phyloP scores from a whole-genome alignment of 2,888 invertebrate species.

The Stenchaetothrips biformis region DNA sequence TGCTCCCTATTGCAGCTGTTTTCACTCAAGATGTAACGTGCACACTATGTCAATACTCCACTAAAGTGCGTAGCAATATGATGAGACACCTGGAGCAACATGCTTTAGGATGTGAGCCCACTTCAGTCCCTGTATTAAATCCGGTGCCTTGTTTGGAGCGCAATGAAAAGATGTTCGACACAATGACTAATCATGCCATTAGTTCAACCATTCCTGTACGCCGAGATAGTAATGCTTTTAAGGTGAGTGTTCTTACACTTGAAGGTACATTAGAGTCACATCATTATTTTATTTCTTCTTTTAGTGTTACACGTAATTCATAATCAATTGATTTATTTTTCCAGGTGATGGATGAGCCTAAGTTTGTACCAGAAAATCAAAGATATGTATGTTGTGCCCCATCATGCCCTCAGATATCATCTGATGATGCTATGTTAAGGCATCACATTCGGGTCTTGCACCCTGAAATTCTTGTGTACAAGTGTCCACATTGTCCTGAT shows the following conservation, averaged over 20 bases:
- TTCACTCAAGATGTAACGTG: constrained; percentile 59
- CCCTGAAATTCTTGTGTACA: constrained; percentile 54
- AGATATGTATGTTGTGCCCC: constrained; percentile 68
- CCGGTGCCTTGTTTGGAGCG: constrained; percentile 74
- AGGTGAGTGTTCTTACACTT: background rate
- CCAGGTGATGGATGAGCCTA: constrained; percentile 43
- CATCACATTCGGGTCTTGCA: constrained; percentile 70
- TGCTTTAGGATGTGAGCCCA: constrained; percentile 40
- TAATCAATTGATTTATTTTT: background rate
- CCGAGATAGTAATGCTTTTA: constrained; percentile 29
- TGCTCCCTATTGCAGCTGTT: constrained; percentile 61
- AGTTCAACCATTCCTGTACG: constrained; percentile 51
- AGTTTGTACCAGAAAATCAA: constrained; percentile 51
- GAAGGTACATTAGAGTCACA: background rate
- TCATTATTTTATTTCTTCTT: too few species aligned
- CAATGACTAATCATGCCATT: constrained; percentile 78
- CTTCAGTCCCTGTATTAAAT: constrained; percentile 59
- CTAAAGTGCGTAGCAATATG: constrained; percentile 67
- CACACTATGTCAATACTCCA: constrained; percentile 61
- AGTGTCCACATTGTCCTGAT: constrained; percentile 69
- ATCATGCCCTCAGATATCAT: constrained; percentile 65
- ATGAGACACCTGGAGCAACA: constrained; percentile 66
- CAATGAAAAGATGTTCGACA: constrained; percentile 76
- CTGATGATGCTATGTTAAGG: constrained; percentile 65
- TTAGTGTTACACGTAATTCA: too few species aligned